Evolutionary conservation across 2,113 vertebrate species (phyloP).

Genomic region (Ellobius talpinus): DNA sequence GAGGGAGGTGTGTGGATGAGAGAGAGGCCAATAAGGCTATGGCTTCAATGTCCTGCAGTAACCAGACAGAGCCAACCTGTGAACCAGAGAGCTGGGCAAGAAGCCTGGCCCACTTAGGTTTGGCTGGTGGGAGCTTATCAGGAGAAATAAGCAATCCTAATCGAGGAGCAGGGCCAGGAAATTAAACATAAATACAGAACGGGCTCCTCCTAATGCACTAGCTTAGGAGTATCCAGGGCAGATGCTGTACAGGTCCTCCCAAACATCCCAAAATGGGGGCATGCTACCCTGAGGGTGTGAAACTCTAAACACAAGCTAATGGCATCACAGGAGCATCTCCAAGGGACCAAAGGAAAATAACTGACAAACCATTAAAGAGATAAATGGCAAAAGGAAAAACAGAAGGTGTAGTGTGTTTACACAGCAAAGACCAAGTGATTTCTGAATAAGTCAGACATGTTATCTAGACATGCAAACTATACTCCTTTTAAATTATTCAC

Average conservation of each 20-base stretch:
- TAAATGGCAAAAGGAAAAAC: not conserved
- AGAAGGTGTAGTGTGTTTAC: not conserved
- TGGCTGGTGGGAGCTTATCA: not conserved
- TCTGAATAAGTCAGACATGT: not conserved
- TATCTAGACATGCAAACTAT: conserved; percentile 27
- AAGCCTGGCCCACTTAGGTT: not conserved
- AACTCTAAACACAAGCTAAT: not conserved
- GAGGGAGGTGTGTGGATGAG: not conserved
- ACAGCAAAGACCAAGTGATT: not conserved
- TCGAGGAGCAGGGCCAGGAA: not conserved
- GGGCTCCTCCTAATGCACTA: not conserved
- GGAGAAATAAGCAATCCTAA: not conserved
- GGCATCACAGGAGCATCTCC: not conserved
- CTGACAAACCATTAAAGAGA: conserved; percentile 7
- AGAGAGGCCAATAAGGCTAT: not conserved
- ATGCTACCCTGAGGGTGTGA: not conserved
- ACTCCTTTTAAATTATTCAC: conserved; percentile 27
- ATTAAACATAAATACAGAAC: not conserved
- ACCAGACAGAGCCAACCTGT: not conserved
- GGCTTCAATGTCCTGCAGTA: not conserved
- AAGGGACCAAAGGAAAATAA: not conserved
- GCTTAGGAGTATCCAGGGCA: not conserved
- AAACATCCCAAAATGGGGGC: not conserved
- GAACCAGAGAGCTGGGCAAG: not conserved
- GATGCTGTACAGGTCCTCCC: not conserved